phyloP scores from a whole-genome alignment of 2,888 invertebrate genomes.

The Phorcus lineatus region DNA sequence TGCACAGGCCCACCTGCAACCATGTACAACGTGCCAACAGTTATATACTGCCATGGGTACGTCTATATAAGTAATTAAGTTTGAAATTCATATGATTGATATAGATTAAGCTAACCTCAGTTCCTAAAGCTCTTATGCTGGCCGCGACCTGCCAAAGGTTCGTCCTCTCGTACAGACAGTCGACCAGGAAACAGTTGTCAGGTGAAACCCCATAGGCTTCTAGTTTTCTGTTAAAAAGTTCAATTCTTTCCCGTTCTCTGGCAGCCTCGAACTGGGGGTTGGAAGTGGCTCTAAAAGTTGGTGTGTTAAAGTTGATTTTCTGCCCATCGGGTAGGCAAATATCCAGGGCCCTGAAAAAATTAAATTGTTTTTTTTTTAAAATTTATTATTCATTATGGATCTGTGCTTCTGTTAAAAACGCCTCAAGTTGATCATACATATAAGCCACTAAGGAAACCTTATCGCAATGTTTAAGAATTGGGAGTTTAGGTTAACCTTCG shows the following conservation, averaged over 20 bases:
- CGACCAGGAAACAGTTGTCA: conserved; percentile 60
- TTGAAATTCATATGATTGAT: too few relatives aligned
- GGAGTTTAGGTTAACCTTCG: too few relatives aligned
- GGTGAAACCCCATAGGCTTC: conserved; percentile 60
- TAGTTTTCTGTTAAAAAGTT: conserved; percentile 53
- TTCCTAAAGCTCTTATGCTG: conserved; percentile 63
- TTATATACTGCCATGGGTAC: too few relatives aligned
- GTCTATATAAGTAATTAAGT: too few relatives aligned
- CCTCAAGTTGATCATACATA: too few relatives aligned
- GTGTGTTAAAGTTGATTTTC: conserved; percentile 52
- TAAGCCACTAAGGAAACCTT: too few relatives aligned
- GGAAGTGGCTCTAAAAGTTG: conserved; percentile 52
- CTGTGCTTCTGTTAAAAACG: too few relatives aligned
- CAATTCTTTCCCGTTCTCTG: conserved; percentile 59
- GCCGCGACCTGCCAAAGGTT: conserved; percentile 65
- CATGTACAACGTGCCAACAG: too few relatives aligned
- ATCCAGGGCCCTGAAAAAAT: background rate
- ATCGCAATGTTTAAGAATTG: too few relatives aligned
- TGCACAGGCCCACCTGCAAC: too few relatives aligned
- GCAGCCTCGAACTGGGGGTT: conserved; percentile 53
- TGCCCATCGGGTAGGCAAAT: conserved; percentile 42
- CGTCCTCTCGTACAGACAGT: conserved; percentile 65
- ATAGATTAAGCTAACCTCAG: conserved; percentile 62
- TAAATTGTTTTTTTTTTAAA: too few relatives aligned
- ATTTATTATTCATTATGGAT: too few relatives aligned